These are phyloP conservation scores for Psylliodes chrysocephalus DNA, from an alignment of 2,888 invertebrate species.

Conservation along the genomic window DNA sequence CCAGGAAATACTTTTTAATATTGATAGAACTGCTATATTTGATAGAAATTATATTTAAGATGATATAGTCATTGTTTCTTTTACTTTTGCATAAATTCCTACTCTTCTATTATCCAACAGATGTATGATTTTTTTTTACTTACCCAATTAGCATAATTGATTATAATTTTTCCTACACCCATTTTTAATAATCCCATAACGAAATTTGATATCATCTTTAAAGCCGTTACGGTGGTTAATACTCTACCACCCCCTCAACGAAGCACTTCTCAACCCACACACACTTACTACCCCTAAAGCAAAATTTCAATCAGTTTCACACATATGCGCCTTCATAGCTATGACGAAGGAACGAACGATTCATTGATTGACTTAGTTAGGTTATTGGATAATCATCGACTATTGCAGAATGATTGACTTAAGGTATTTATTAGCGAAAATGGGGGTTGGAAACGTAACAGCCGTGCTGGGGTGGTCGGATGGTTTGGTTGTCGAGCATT, in stretches of 20 bases:
- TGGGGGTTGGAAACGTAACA: conserved; percentile 32
- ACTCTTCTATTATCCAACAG: too few species aligned
- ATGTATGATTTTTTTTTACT: too few species aligned
- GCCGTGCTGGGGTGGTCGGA: conserved; percentile 15
- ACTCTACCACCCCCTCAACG: not conserved
- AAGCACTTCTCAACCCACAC: not conserved
- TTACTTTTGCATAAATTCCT: too few species aligned
- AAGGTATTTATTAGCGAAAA: conserved; percentile 48
- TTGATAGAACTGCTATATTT: too few species aligned
- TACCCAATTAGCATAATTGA: too few species aligned
- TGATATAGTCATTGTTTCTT: too few species aligned
- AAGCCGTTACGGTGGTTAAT: too few species aligned
- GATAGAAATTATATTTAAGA: too few species aligned
- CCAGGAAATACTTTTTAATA: too few species aligned
- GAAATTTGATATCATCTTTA: not conserved
- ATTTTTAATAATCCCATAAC: not conserved
- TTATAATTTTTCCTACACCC: not conserved
- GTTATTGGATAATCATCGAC: conserved; percentile 40
- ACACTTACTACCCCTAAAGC: not conserved
- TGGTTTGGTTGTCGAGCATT: conserved; percentile 45
- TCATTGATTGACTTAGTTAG: conserved; percentile 48
- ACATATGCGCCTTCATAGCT: conserved; percentile 31
- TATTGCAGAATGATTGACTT: conserved; percentile 49
- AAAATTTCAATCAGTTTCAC: conserved; percentile 30
- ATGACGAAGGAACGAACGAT: conserved; percentile 40